These are phyloP conservation scores for Pseudochirops corinnae DNA, from an alignment of 2,797 vertebrate genomes.

Conservation along the genomic window DNA sequence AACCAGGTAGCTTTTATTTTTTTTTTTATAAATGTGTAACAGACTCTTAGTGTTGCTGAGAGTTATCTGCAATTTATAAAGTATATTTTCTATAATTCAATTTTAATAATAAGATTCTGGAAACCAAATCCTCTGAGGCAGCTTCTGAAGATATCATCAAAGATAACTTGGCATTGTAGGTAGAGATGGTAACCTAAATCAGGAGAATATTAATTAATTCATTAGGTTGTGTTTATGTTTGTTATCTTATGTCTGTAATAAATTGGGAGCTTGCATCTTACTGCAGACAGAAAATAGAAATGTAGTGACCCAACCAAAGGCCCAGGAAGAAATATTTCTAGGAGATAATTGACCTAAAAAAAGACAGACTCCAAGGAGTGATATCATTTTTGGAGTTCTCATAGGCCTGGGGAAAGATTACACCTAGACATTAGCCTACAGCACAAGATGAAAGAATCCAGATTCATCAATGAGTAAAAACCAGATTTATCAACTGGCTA, in stretches of 20 bases:
- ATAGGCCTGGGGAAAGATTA: neutral
- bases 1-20: neutral
- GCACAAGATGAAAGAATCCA: neutral
- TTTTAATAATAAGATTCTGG: neutral
- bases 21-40: neutral
- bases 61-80: neutral
- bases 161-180: neutral
- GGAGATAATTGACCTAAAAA: neutral
- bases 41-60: neutral
- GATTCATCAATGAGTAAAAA: neutral
- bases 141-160: neutral
- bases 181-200: neutral
- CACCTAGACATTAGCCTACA: neutral
- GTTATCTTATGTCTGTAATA: neutral
- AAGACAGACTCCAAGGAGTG: neutral
- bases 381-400: neutral
- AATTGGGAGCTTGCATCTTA: neutral
- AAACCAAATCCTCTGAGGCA: neutral
- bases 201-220: neutral
- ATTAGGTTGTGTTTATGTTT: neutral
- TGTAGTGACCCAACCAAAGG: neutral
- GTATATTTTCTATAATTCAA: neutral
- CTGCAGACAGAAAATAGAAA: neutral
- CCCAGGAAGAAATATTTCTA: neutral
- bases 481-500: neutral